Evolutionary conservation across 2,797 vertebrate genomes (phyloP), one percentile per base, ranked within the genome.

Genomic region (Hipposideros larvatus): DNA sequence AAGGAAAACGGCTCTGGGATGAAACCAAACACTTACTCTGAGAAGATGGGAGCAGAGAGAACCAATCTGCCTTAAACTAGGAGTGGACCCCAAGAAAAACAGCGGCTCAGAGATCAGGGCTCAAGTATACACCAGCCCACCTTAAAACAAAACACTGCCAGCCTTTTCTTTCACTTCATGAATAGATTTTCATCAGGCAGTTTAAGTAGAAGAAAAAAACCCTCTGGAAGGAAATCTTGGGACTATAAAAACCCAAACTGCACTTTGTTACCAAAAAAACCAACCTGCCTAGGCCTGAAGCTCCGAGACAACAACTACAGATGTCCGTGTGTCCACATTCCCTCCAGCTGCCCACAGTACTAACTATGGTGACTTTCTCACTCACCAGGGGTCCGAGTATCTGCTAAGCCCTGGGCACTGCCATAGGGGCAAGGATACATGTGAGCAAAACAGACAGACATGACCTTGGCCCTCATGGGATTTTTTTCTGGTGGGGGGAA

Each of bases 161-260:
- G 41, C 15, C 65, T 66, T 79, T 63, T 66, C 78, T 94, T 82
- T 85, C 51, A 66, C n/a, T 66, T 21, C n/a, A n/a, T 53, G 66
- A 28, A 28, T 37, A 46, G 14, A 41, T 28, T 83, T 53, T 70
- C 90, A 28, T 46, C 48, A 13, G 22, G 74, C 71, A 85, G 55
- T 21, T 90, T 28, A 70, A 48, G 14, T 1, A 85, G 48, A 66
- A 48, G 57, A 57, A 55, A 7, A 65, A 91, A 94, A 31, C 2
- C 63, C n/a, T 80, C 85, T 48, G 14, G 31, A 85, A 78, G n/a
- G 80, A 94, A 82, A 70, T 34, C 34, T n/a, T 80, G 80, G 55
- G 24, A 73, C 22, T 43, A 63, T 11, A 90, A 90, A 86, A 91
- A 73, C 55, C 26, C 34, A 63, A 63, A 82, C 4, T 26, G n/a